Evolutionary conservation across 2,888 invertebrate species (phyloP).

Genomic region (Mythimna lalbum): DNA sequence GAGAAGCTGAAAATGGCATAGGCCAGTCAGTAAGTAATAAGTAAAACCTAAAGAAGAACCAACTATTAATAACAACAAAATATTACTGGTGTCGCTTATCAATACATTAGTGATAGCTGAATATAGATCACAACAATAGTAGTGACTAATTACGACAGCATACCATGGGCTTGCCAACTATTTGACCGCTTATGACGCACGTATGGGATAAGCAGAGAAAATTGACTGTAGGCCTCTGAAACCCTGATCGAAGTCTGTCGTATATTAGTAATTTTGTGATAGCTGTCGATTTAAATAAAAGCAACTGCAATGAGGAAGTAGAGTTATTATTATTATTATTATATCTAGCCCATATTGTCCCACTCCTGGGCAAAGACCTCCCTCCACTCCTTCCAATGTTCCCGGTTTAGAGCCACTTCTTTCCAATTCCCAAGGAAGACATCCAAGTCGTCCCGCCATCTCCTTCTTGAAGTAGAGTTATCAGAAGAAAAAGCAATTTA

Average conservation of each 20-base stretch:
- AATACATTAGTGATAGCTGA: slow-evolving; percentile 26
- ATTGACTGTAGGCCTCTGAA: neutral
- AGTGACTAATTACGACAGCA: slow-evolving; percentile 52
- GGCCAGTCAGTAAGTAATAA: no score
- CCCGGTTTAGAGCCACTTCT: no score
- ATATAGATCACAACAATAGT: slow-evolving; percentile 41
- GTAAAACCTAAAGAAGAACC: neutral
- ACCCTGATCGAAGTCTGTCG: neutral
- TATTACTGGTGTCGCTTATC: slow-evolving; percentile 23
- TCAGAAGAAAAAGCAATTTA: neutral
- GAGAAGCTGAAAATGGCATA: no score
- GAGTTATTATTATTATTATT: no score
- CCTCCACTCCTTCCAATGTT: no score
- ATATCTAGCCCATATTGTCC: no score
- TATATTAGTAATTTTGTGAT: neutral
- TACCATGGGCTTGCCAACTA: slow-evolving; percentile 48
- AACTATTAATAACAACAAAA: slow-evolving; percentile 2
- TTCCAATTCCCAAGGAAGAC: no score
- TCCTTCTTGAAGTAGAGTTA: neutral
- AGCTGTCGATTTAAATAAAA: neutral
- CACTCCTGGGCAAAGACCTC: no score
- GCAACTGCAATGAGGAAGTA: neutral
- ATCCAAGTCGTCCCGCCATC: no score
- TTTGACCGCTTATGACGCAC: slow-evolving; percentile 44
- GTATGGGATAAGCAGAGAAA: slow-evolving; percentile 1